phyloP scores from a whole-genome alignment of 2,113 vertebrate species.

The Chauna torquata region DNA sequence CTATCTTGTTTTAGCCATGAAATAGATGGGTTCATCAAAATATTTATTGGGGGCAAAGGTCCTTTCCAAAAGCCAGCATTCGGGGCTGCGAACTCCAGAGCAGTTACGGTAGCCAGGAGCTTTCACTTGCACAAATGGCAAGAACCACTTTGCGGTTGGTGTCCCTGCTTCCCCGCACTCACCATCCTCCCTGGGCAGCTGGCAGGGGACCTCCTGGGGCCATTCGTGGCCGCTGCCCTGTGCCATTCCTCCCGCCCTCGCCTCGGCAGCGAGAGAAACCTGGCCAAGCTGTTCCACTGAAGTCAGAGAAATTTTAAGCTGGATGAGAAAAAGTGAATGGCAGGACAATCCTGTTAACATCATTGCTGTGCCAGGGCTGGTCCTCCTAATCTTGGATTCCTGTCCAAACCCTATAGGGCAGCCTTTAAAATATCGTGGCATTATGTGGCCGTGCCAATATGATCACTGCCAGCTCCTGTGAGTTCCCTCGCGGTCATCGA shows the following conservation, averaged over 20 bases:
- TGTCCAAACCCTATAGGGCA: neutral
- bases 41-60: neutral
- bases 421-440: neutral
- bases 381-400: accelerated
- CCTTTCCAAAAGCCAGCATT: neutral
- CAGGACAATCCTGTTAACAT: too few species aligned
- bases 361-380: neutral
- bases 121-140: neutral
- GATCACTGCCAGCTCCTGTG: neutral
- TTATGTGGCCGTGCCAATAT: neutral
- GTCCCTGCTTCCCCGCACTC: neutral
- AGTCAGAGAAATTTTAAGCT: neutral
- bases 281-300: too few species aligned
- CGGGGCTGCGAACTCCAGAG: neutral
- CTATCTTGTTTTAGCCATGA: neutral
- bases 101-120: neutral
- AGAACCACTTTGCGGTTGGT: neutral
- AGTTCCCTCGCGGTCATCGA: too few species aligned
- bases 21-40: neutral
- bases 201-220: too few species aligned
- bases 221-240: accelerated
- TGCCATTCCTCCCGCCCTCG: neutral
- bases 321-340: neutral
- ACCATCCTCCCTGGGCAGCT: neutral
- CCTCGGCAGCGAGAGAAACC: neutral